Percentiles rank a stretch among this genome's conserved stretches.
Evolutionary conservation across 2,888 invertebrate species (phyloP).

Genomic region (Aleiodes leptofemur): DNA sequence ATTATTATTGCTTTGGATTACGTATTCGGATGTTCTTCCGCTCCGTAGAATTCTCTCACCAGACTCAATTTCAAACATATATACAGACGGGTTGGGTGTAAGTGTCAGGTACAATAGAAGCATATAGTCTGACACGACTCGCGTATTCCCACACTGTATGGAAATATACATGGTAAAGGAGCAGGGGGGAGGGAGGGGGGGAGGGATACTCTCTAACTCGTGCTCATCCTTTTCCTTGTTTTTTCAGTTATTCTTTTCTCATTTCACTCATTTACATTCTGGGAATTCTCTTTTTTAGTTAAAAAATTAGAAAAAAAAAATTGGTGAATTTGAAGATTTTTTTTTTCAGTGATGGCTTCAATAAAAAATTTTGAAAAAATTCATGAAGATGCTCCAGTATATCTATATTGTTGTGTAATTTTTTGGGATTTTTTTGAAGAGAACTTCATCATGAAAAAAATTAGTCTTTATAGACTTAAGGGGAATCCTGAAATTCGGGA

Average conservation of each 20-base stretch:
- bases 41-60: slow-evolving; percentile 63
- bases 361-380: too few relatives aligned
- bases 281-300: too few relatives aligned
- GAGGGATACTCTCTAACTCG: slow-evolving; percentile 32
- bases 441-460: too few relatives aligned
- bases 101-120: slow-evolving; percentile 37
- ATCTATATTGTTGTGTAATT: too few relatives aligned
- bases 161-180: slow-evolving; percentile 14
- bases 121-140: slow-evolving; percentile 36
- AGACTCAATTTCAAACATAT: slow-evolving; percentile 59
- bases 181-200: too few relatives aligned
- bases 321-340: too few relatives aligned
- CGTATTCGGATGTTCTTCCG: slow-evolving; percentile 72
- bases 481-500: too few relatives aligned
- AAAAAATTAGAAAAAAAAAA: too few relatives aligned
- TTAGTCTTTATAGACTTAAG: too few relatives aligned
- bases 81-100: slow-evolving; percentile 47
- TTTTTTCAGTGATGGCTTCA: too few relatives aligned
- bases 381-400: too few relatives aligned
- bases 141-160: slow-evolving; percentile 46
- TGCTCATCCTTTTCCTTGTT: slow-evolving; percentile 28
- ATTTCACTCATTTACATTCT: slow-evolving; percentile 20
- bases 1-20: slow-evolving; percentile 67
- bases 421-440: too few relatives aligned
- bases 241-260: slow-evolving; percentile 11